A percentile compares a stretch with the other conserved stretches of the same genome.
phyloP scores from a whole-genome alignment of 2,113 vertebrate genomes.

The Corythoichthys haematopterus region DNA sequence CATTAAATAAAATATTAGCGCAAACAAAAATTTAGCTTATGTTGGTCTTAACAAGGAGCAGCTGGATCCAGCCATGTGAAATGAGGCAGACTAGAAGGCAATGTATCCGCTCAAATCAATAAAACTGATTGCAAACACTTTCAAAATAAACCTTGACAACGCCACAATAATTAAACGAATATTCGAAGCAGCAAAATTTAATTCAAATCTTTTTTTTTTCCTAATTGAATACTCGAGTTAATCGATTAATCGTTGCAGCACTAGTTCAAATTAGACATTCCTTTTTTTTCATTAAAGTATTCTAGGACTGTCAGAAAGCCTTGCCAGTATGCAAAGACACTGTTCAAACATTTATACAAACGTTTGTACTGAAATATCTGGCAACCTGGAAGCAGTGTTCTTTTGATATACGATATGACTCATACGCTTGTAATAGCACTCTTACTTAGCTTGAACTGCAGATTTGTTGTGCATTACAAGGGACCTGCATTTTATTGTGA shows the following conservation, averaged over 20 bases:
- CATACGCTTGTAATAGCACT: neutral
- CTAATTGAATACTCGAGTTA: too few species aligned
- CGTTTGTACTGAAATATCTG: conserved; percentile 24
- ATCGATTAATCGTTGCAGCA: neutral
- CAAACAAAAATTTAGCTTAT: too few species aligned
- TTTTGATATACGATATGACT: conserved; percentile 4
- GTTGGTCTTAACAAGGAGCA: too few species aligned
- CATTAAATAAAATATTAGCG: too few species aligned
- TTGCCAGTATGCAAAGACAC: conserved; percentile 28
- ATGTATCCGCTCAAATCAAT: too few species aligned
- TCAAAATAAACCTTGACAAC: too few species aligned
- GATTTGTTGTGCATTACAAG: conserved; percentile 10
- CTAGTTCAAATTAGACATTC: conserved; percentile 6
- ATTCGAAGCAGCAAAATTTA: too few species aligned
- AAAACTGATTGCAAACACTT: too few species aligned
- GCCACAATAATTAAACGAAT: too few species aligned
- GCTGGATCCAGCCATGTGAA: too few species aligned
- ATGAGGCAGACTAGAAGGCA: too few species aligned
- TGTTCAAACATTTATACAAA: conserved; percentile 61
- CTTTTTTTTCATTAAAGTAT: conserved; percentile 20
- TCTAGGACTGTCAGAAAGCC: conserved; percentile 15
- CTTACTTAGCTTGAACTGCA: neutral
- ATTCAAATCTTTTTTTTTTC: too few species aligned
- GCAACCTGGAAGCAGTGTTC: conserved; percentile 17
- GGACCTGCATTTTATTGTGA: neutral